These are phyloP conservation scores for Steatocranus sp. DNA, from an alignment of 2,797 vertebrate genomes.

Conservation along the genomic window DNA sequence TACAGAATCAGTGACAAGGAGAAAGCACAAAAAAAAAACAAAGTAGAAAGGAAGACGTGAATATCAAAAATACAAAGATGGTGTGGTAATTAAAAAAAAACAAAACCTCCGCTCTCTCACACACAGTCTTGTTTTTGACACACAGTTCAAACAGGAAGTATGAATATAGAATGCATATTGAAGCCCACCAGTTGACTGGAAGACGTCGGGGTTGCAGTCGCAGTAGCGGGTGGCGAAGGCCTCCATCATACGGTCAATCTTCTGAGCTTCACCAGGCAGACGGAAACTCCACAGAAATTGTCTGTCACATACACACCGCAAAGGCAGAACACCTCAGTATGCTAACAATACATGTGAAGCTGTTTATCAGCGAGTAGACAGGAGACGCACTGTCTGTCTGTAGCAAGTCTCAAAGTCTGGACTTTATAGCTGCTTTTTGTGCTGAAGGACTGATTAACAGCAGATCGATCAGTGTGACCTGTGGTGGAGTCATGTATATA, in stretches of 20 bases:
- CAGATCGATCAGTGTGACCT: rapidly evolving
- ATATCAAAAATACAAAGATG: neutral
- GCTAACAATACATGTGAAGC: neutral
- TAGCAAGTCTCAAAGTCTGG: neutral
- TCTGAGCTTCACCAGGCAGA: constrained; percentile 91
- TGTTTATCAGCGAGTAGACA: neutral
- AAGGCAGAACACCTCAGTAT: neutral
- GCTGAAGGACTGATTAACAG: neutral
- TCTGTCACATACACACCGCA: constrained; percentile 51
- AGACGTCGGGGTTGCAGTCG: constrained; percentile 83
- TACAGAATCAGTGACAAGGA: neutral
- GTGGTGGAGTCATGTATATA: neutral
- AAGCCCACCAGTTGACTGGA: constrained; percentile 86
- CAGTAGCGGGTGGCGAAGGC: constrained; percentile 90
- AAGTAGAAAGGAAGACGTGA: neutral
- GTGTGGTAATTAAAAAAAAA: neutral
- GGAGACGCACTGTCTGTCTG: neutral
- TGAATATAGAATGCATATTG: neutral
- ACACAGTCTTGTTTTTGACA: neutral
- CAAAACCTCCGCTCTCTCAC: neutral
- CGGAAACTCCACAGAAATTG: constrained; percentile 96
- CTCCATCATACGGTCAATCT: constrained; percentile 98
- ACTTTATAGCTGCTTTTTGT: neutral
- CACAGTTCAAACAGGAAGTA: neutral
- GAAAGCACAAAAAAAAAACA: neutral